These are phyloP conservation scores for Laupala kohalensis DNA, from an alignment of 1,140 invertebrate genomes.

Conservation along the genomic window DNA sequence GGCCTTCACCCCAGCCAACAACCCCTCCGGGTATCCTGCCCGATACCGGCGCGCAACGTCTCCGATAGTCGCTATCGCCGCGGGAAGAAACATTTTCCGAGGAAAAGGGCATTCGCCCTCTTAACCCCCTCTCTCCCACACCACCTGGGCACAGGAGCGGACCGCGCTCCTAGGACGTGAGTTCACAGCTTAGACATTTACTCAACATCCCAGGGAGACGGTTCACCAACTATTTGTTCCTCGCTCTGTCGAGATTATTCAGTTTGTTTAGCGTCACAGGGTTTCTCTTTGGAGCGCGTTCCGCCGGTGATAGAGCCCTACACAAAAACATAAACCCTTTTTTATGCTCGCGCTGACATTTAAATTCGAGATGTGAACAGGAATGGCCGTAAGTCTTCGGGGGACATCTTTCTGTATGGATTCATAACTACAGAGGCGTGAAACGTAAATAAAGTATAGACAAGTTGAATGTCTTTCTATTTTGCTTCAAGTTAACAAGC, in stretches of 20 bases:
- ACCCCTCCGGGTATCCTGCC: too few relatives aligned
- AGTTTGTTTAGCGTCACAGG: neutral
- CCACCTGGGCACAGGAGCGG: neutral
- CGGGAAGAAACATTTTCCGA: too few relatives aligned
- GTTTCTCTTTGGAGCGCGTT: neutral
- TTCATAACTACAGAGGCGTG: too few relatives aligned
- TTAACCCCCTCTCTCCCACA: neutral
- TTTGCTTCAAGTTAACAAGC: too few relatives aligned
- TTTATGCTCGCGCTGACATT: neutral
- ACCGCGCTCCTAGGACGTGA: neutral
- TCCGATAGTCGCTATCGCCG: too few relatives aligned
- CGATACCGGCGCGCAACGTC: too few relatives aligned
- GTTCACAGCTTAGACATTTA: neutral
- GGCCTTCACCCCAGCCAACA: too few relatives aligned
- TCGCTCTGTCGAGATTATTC: neutral
- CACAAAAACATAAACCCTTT: neutral
- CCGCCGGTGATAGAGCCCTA: neutral
- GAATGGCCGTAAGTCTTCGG: too few relatives aligned
- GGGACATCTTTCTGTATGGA: too few relatives aligned
- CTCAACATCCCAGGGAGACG: neutral
- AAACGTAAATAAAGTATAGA: too few relatives aligned
- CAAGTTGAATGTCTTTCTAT: too few relatives aligned
- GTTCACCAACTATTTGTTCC: neutral
- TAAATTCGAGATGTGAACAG: neutral
- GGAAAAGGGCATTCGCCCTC: neutral